These are phyloP conservation scores for Magallana ariakensis DNA, from an alignment of 1,140 invertebrate genomes.

Conservation along the genomic window DNA sequence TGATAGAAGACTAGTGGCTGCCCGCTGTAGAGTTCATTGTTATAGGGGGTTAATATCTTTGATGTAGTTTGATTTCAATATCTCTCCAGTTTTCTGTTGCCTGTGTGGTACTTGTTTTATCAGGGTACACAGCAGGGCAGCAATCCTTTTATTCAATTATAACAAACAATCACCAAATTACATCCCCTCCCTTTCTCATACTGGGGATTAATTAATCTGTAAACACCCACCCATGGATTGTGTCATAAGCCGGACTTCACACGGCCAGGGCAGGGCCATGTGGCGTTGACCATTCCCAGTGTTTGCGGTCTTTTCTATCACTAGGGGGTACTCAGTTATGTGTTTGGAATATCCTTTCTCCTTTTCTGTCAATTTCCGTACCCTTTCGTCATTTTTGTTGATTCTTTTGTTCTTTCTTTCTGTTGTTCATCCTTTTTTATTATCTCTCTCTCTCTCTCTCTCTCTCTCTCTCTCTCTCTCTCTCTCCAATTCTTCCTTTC, in stretches of 20 bases:
- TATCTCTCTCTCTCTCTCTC: not conserved
- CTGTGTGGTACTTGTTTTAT: constrained; percentile 9
- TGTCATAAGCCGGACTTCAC: constrained; percentile 8
- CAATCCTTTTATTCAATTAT: constrained; percentile 16
- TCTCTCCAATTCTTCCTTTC: not conserved
- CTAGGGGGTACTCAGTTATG: not conserved
- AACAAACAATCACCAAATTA: not conserved
- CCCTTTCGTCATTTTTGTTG: too few species aligned
- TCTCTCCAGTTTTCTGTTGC: not conserved
- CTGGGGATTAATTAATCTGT: not conserved
- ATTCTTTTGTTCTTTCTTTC: too few species aligned
- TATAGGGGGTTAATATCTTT: not conserved
- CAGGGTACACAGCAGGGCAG: not conserved
- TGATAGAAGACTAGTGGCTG: not conserved
- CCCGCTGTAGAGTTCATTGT: constrained; percentile 6
- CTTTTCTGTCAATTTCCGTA: not conserved
- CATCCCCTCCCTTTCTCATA: not conserved
- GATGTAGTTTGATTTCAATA: constrained; percentile 11
- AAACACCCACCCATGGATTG: not conserved
- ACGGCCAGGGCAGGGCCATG: not conserved
- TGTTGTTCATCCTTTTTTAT: too few species aligned
- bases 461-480: not conserved
- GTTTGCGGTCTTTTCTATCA: not conserved
- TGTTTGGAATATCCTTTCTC: not conserved
- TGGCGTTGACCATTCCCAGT: constrained; percentile 1